Evolutionary conservation across 2,113 vertebrate species (phyloP).

Genomic region (Zapus hudsonius): DNA sequence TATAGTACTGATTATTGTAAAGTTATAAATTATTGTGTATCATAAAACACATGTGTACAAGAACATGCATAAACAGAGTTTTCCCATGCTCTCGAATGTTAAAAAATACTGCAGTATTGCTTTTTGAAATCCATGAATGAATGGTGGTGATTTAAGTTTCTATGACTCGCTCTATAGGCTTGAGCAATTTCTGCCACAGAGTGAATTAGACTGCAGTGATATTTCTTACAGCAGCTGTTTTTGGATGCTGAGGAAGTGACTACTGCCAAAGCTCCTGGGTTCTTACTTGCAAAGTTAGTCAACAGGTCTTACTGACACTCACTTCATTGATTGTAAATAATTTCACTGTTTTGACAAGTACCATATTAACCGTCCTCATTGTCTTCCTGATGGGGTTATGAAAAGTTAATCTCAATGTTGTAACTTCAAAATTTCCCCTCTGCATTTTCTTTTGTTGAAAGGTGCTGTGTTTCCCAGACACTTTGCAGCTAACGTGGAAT

Average conservation of each 20-base stretch:
- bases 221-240: constrained; percentile 41
- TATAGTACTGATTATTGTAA: background rate
- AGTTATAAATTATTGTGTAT: background rate
- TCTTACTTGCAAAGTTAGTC: constrained; percentile 20
- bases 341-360: constrained; percentile 66
- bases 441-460: constrained; percentile 82
- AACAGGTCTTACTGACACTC: constrained; percentile 50
- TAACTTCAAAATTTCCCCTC: constrained; percentile 74
- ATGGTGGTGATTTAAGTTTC: constrained; percentile 40
- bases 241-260: constrained; percentile 35
- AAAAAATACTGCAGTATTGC: background rate
- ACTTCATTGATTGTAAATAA: constrained; percentile 59
- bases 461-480: constrained; percentile 82
- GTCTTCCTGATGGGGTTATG: constrained; percentile 68
- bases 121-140: background rate
- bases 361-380: constrained; percentile 78
- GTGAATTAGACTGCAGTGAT: constrained; percentile 28
- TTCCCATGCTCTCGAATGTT: background rate
- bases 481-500: constrained; percentile 82
- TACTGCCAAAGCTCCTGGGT: constrained; percentile 38
- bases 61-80: background rate
- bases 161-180: constrained; percentile 17
- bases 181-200: constrained; percentile 22
- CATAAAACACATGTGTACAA: background rate
- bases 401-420: constrained; percentile 78